A percentile compares a stretch with the other conserved stretches of the same genome.
phyloP scores from a whole-genome alignment of 2,888 invertebrate genomes.

The Spilosoma lubricipeda region DNA sequence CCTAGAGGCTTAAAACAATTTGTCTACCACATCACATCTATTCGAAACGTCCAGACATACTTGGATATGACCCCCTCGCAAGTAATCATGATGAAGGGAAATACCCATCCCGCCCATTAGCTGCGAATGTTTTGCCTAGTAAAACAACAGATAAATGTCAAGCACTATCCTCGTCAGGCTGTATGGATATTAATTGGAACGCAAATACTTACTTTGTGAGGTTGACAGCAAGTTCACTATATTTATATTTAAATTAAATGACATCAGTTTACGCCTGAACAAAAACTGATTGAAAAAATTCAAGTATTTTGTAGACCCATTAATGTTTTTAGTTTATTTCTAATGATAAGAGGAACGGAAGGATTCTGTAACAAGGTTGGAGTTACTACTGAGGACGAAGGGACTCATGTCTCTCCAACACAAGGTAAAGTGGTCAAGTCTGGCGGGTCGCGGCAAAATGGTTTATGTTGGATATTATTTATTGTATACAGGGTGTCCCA shows the following conservation, averaged over 20 bases:
- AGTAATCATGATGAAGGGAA: neutral
- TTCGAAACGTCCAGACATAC: neutral
- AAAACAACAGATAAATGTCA: slow-evolving; percentile 14
- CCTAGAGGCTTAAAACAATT: too few species aligned
- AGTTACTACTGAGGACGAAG: too few species aligned
- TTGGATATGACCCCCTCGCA: neutral
- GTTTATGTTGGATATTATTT: too few species aligned
- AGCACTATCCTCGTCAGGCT: slow-evolving; percentile 22
- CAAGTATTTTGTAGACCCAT: too few species aligned
- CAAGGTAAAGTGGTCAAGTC: too few species aligned
- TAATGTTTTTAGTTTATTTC: neutral
- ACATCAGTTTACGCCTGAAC: neutral
- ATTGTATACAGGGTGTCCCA: too few species aligned
- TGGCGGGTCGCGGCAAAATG: too few species aligned
- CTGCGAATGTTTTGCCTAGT: slow-evolving; percentile 8
- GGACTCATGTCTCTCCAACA: too few species aligned
- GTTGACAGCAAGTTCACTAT: slow-evolving; percentile 27
- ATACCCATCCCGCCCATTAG: neutral
- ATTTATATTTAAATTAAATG: neutral
- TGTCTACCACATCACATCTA: neutral
- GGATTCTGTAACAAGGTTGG: too few species aligned
- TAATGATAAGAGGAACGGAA: too few species aligned
- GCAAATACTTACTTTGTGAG: slow-evolving; percentile 42
- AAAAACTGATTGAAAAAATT: neutral
- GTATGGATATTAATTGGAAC: slow-evolving; percentile 39